Base-by-base conservation (phyloP, 30 jellyfish, hydroid and myxozoan species). In the Hydractinia symbiolongicarpus region DNA sequence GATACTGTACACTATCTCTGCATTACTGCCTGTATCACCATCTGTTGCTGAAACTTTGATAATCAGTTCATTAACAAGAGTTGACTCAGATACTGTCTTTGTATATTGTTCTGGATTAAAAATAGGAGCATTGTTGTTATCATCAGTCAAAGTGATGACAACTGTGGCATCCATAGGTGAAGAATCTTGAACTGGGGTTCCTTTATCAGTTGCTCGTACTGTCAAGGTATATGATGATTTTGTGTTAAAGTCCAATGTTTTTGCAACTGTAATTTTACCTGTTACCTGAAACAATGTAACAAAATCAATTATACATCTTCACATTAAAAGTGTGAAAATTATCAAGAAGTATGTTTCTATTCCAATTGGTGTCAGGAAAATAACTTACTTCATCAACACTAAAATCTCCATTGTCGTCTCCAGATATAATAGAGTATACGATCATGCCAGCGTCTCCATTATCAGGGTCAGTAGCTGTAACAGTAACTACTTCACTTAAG, bases 151-250 rank as follows among this genome's bases (percentile, higher is more conserved):
- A 20, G 55, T 30, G 54, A 71, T 71, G 17, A 19, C 67, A 11
- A 71, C 80, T 19, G 67, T 20, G 54, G 80, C 80, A 20, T 20
- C 80, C 7, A 19, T 50, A 8, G 80, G 74, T n/a, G 19, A 64
- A 7, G 74, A n/a, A 51, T 64, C 51, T 50, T 7, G 61, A 9
- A 60, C 69, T 20, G 80, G 80, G 40, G 15, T 8, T 19, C 80
- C 80, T 71, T 30, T 71, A 19, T 71, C 80, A 55, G 61, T 78
- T 56, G 86, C 86, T 60, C 58, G 40, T 13, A 78, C 86, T 7
- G 61, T 58, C 44, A 78, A 62, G 15, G 21, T 14, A 60, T 78
- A 78, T 30, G 8, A 19, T 71, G 40, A 60, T 30, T 19, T 60
- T 71, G n/a, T 15, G 56, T 71, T 50, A 53, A 71, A 71, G 51